Conservation (phyloP, 2,113 vertebrate species). For the Protobothrops mucrosquamatus region DNA sequence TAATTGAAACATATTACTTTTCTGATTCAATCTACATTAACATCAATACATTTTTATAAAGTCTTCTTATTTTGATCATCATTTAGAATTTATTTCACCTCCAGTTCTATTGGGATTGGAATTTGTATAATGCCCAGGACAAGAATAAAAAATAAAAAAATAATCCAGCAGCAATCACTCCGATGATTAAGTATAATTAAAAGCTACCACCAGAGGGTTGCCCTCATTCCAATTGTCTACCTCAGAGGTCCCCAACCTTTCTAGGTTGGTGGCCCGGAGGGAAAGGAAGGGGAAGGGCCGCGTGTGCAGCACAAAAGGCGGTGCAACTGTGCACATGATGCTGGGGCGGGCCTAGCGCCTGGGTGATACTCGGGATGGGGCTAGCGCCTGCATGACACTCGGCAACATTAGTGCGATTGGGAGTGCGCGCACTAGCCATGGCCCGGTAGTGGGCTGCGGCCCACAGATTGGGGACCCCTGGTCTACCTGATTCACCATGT, state of each 20-base stretch:
- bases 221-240: not conserved
- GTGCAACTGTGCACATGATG: too few species aligned
- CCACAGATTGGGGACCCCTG: too few species aligned
- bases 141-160: not conserved
- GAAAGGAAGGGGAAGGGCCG: too few species aligned
- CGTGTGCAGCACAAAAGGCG: too few species aligned
- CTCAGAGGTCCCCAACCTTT: too few species aligned
- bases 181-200: not conserved
- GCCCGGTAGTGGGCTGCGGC: too few species aligned
- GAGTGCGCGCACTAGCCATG: too few species aligned
- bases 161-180: not conserved
- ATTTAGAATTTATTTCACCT: not conserved
- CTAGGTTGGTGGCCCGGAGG: too few species aligned
- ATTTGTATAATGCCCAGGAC: not conserved
- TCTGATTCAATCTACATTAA: not conserved
- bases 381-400: too few species aligned
- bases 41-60: not conserved
- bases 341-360: too few species aligned
- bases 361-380: too few species aligned
- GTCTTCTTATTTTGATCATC: not conserved
- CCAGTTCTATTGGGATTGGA: not conserved
- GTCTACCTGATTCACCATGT: not conserved
- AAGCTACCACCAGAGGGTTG: not conserved
- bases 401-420: too few species aligned
- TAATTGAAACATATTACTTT: not conserved